Evolutionary conservation across 2,888 invertebrate genomes (phyloP), one percentile per base, ranked within the genome.

Genomic region (Apeira syringaria): DNA sequence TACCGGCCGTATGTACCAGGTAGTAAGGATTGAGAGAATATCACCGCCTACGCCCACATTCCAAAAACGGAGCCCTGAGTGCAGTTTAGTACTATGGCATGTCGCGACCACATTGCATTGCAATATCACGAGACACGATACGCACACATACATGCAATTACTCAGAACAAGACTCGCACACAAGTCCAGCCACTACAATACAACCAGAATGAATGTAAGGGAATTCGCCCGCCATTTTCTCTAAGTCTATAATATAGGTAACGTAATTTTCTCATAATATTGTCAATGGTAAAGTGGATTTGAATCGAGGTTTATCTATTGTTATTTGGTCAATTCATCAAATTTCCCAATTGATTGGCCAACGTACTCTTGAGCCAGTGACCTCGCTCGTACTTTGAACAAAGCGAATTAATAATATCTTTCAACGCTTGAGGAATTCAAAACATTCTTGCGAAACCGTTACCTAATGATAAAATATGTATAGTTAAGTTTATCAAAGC

Each of bases 301-400:
- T n/a, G 9, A 22, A 34, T 31, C 31, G 31, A 37, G 36, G 33
- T 33, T 40, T 34, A 12, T 15, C 20, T 40, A 40, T 40, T 47
- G 41, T 35, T 35, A 39, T 42, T 26, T 5, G 27, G 31, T 34
- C 39, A 22, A 39, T 42, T 75, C 69, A 74, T 71, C 70, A 56
- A 75, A 60, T 64, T 68, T 66, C 53, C 61, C 55, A 68, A 80
- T 68, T 69, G 72, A 79, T 85, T 83, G 76, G 68, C 74, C 70
- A 84, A 86, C 68, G 74, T 76, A 77, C 74, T 73, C 75, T 79
- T 71, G 60, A 80, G 71, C 73, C 59, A 65, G 67, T 75, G 84
- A 79, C 87, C 87, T 87, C 83, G 83, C 68, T 65, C 63, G 74
- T 73, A 77, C 75, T 76, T 77, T 68, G 72, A 81, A 83, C 83